Evolutionary conservation across 2,113 vertebrate species (phyloP).

Genomic region (Albula glossodonta): DNA sequence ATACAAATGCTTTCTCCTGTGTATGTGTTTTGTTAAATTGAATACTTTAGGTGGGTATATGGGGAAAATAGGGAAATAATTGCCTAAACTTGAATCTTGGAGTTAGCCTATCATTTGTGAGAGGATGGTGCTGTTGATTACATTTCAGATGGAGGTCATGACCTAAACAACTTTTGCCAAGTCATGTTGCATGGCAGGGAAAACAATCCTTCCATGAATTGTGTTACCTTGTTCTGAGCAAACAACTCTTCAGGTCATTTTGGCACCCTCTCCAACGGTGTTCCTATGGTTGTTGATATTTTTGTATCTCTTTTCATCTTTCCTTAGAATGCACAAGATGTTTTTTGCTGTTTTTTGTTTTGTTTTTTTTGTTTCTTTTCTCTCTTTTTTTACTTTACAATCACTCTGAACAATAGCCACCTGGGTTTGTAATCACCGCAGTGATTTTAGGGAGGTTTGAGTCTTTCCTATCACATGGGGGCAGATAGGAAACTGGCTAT

Average conservation of each 20-base stretch:
- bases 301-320: neutral
- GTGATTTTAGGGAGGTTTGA: neutral
- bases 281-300: neutral
- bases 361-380: no score
- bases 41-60: no score
- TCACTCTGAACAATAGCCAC: neutral
- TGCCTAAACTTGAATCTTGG: neutral
- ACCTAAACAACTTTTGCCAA: neutral
- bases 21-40: no score
- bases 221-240: neutral
- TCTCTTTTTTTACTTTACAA: neutral
- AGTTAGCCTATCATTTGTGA: neutral
- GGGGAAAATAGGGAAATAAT: neutral
- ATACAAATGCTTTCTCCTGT: no score
- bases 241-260: neutral
- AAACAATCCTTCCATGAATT: neutral
- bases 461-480: neutral
- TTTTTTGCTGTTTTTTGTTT: neutral
- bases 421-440: conserved; percentile 5
- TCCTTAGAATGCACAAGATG: neutral
- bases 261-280: neutral
- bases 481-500: conserved; percentile 9
- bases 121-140: neutral
- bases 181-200: neutral
- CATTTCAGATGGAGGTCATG: neutral